Evolutionary conservation across 1,140 invertebrate species (phyloP), one percentile per base, ranked within the genome.

Genomic region (Dendrolimus punctatus): DNA sequence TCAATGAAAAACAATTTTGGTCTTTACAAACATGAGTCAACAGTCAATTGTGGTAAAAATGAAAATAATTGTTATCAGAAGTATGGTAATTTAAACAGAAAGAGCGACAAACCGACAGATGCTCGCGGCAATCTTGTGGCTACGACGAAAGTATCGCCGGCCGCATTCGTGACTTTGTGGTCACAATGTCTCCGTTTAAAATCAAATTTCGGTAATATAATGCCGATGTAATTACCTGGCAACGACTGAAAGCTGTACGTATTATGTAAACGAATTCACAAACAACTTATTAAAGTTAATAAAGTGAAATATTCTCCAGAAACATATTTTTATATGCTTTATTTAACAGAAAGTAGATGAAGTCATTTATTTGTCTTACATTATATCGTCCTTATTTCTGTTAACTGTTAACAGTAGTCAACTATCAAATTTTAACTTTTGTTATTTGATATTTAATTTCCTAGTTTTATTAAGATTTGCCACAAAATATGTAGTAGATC

Each of bases 41-140:
- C 81, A 80, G 60, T 23, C 81, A 83, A 70, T 64, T 75, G 49
- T 51, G 36, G 45, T 66, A 57, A 66, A 60, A 72, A 61, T 65
- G 58, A 59, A 72, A 78, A 73, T 77, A 81, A 85, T 79, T 81
- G 73, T 76, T 23, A 74, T 73, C 69, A 71, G 72, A 66, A 74
- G 52, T 73, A 74, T 63, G 57, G 76, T 77, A 73, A 79, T 78
- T 77, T 76, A 64, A 58, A 75, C 52, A 64, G 72, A 70, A 85
- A 79, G 69, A 77, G 78, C 79, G 81, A 80, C 80, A 83, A 81
- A 76, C 66, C 71, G 82, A 82, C 82, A 85, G 76, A 80, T 85
- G 82, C 82, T 84, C 64, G 73, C 79, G 73, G 82, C 81, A 74
- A 83, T 80, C 66, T 80, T 85, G 76, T 63, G 73, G 72, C 66